phyloP scores from a whole-genome alignment of 64 coral and sea anemone species.

The Dendronephthya gigantea region DNA sequence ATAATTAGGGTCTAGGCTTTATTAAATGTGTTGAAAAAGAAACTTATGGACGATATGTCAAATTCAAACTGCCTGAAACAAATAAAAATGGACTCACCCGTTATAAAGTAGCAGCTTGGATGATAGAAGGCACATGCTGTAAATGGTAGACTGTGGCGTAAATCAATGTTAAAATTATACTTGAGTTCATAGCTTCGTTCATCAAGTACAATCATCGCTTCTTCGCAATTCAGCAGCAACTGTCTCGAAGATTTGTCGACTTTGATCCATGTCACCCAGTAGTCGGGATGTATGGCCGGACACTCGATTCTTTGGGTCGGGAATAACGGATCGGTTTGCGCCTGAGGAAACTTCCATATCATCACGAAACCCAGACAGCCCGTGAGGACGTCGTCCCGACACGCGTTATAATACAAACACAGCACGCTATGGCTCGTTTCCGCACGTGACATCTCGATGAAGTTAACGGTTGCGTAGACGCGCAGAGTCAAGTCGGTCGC shows the following conservation, averaged over 20 bases:
- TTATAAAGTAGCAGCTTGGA: constrained; percentile 73
- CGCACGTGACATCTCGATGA: constrained; percentile 45
- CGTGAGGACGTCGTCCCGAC: constrained; percentile 66
- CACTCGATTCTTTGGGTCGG: constrained; percentile 46
- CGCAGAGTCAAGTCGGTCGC: constrained; percentile 55
- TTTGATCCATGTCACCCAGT: constrained; percentile 73
- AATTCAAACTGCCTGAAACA: too few species aligned
- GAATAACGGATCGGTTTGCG: constrained; percentile 61
- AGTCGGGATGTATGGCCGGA: constrained; percentile 42
- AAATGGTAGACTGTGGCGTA: constrained; percentile 42
- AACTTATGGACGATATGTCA: too few species aligned
- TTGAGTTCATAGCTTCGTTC: constrained; percentile 33
- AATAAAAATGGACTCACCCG: constrained; percentile 37
- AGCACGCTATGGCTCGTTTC: constrained; percentile 51
- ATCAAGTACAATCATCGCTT: constrained; percentile 63
- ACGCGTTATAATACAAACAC: constrained; percentile 67
- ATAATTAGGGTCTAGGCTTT: too few species aligned
- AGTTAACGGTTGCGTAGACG: constrained; percentile 57
- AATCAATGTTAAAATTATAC: constrained; percentile 53
- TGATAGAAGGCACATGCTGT: constrained; percentile 67
- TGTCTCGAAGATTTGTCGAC: constrained; percentile 52
- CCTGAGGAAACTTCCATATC: constrained; percentile 77
- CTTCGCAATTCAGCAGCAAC: constrained; percentile 57
- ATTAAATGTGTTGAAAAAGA: too few species aligned
- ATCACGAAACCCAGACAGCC: constrained; percentile 68